Conservation (phyloP, 2,888 invertebrate genomes). For the Antheraea assamensis region DNA sequence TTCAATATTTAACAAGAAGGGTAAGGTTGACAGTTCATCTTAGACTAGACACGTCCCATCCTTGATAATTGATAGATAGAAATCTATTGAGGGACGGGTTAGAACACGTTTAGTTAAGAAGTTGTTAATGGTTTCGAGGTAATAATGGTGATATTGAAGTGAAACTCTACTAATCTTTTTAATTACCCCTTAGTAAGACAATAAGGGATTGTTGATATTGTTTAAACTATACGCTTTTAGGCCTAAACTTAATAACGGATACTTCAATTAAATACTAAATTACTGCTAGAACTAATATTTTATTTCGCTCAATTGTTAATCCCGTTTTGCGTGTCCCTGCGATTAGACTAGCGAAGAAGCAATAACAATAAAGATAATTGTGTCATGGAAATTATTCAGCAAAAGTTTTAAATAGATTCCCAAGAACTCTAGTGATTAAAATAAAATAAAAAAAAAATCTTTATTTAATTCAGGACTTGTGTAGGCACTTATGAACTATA, state of each 20-base stretch:
- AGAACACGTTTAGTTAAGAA: conserved; percentile 13
- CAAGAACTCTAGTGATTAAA: too few relatives aligned
- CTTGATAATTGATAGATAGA: conserved; percentile 60
- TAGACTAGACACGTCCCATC: conserved; percentile 25
- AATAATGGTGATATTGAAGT: not conserved
- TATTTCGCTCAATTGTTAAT: not conserved
- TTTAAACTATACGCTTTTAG: not conserved
- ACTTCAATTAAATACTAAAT: not conserved
- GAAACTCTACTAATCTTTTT: not conserved
- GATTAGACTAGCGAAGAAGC: too few relatives aligned
- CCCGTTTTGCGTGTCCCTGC: too few relatives aligned
- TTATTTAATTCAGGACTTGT: too few relatives aligned
- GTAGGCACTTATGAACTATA: too few relatives aligned
- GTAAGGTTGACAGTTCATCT: not conserved
- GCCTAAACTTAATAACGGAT: not conserved
- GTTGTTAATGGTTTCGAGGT: not conserved
- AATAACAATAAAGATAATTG: too few relatives aligned
- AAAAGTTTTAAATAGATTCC: too few relatives aligned
- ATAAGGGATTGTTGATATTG: not conserved
- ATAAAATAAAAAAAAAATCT: too few relatives aligned
- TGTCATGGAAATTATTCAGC: too few relatives aligned
- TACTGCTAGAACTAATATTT: not conserved
- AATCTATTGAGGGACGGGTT: conserved; percentile 42
- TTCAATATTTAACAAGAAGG: not conserved
- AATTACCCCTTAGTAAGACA: not conserved